These are phyloP conservation scores for Solenodon paradoxus DNA, from an alignment of 2,113 vertebrate genomes.

Conservation along the genomic window DNA sequence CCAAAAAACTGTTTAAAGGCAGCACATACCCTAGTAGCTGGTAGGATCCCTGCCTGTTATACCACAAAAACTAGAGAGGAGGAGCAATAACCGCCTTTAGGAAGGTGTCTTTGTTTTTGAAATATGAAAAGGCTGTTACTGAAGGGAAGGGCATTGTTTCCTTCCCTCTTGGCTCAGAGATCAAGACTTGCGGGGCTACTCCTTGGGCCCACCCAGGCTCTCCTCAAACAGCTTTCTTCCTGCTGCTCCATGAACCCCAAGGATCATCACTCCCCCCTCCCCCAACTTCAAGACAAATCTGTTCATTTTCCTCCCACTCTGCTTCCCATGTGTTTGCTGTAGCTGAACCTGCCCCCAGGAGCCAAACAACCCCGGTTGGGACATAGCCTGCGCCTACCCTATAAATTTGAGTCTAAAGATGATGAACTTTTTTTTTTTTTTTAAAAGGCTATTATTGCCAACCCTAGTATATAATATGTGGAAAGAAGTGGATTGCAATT, in stretches of 20 bases:
- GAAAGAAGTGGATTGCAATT: background rate
- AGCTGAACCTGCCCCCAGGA: background rate
- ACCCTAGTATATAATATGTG: background rate
- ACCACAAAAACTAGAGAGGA: background rate
- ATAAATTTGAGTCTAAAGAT: conserved; percentile 55
- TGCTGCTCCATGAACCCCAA: background rate
- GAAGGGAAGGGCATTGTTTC: background rate
- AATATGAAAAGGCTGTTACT: background rate
- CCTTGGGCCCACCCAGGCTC: too few relatives aligned
- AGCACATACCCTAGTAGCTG: background rate
- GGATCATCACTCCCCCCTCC: background rate
- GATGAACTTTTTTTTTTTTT: too few relatives aligned
- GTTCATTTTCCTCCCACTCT: background rate
- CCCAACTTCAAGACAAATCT: conserved; percentile 58
- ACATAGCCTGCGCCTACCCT: background rate
- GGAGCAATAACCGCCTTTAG: background rate
- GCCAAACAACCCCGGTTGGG: too few relatives aligned
- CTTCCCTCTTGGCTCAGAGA: background rate
- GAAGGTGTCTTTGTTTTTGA: background rate
- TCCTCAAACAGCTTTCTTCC: background rate
- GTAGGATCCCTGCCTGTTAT: background rate
- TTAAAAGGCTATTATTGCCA: background rate
- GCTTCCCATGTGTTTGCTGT: background rate
- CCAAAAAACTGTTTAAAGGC: too few relatives aligned
- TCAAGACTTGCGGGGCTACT: background rate